Base-by-base conservation (phyloP, 2,888 invertebrate genomes). In the Malthinus flaveolus region DNA sequence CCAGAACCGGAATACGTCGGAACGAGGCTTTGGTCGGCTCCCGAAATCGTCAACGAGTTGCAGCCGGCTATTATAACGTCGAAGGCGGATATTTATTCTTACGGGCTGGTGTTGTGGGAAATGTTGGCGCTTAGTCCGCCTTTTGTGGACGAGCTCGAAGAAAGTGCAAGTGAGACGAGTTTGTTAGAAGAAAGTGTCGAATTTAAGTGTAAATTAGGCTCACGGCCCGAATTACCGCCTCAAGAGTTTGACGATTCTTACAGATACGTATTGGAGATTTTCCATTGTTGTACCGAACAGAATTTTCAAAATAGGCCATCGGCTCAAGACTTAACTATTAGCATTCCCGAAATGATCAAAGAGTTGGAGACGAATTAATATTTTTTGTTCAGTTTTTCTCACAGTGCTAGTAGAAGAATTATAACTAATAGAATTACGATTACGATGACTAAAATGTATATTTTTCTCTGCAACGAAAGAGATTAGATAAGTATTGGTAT, bases 51-150 rank as follows among this genome's bases (percentile, higher is more conserved):
- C 11, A 84, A 85, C 45, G 23, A 3, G 23, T 5, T 5, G 5
- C 83, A 81, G 7, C 73, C 78, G 37, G 80, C 79, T 23, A 76
- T 83, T 12, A 84, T 92, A 48, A 86, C 87, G 3, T 79, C 79
- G 66, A 91, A 89, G 77, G 86, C 89, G 0, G 93, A 94, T 72
- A 85, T 94, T 46, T 94, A 91, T 80, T 82, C 93, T 1, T 87
- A 88, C 63, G 94, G 93, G 0, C 81, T 93, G 7, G 84, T 89
- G 0, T 73, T 93, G 23, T 93, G 90, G 86, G 93, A 93, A 81
- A 93, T 91, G 85, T 79, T 93, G 74, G 83, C 91, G 0, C 79
- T 92, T 2, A 80, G 82, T 49, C 84, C 88, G 0, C 93, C 93
- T 0, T 88, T 89, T 71, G 73, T 82, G 0, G 78, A 80, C 9